Evolutionary conservation across 2,797 vertebrate genomes (phyloP).

Genomic region (Gephyroberyx darwinii): DNA sequence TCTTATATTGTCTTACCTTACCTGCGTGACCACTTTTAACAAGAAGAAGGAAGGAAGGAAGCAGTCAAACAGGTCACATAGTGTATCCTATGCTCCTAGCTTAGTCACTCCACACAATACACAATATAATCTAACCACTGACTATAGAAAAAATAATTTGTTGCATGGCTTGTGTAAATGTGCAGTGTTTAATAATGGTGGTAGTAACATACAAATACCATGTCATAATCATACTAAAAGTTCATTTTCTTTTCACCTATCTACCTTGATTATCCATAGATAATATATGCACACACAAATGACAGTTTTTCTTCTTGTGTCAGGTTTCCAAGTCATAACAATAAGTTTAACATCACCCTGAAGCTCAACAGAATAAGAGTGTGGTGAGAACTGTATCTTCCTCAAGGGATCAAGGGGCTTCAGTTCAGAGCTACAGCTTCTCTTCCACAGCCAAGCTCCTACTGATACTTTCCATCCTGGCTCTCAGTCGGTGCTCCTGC

Average conservation of each 20-base stretch:
- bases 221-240: background rate
- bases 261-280: background rate
- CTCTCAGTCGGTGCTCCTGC: slow-evolving; percentile 43
- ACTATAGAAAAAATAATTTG: too few relatives aligned
- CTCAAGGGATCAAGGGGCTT: slow-evolving; percentile 55
- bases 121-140: background rate
- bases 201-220: too few relatives aligned
- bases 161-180: too few relatives aligned
- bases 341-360: slow-evolving; percentile 60
- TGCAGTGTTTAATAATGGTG: too few relatives aligned
- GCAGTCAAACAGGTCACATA: background rate
- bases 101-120: background rate
- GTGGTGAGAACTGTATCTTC: slow-evolving; percentile 69
- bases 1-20: too few relatives aligned
- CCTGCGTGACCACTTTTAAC: background rate
- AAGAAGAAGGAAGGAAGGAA: too few relatives aligned
- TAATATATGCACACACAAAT: slow-evolving; percentile 22
- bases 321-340: slow-evolving; percentile 52
- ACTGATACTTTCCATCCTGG: slow-evolving; percentile 69
- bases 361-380: slow-evolving; percentile 52
- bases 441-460: slow-evolving; percentile 55
- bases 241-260: background rate
- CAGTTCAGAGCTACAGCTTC: slow-evolving; percentile 48
- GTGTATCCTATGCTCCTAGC: background rate
- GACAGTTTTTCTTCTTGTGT: slow-evolving; percentile 6